Evolutionary conservation across 2,113 vertebrate species (phyloP), one percentile per base, ranked within the genome.

Genomic region (Callocephalon fimbriatum): DNA sequence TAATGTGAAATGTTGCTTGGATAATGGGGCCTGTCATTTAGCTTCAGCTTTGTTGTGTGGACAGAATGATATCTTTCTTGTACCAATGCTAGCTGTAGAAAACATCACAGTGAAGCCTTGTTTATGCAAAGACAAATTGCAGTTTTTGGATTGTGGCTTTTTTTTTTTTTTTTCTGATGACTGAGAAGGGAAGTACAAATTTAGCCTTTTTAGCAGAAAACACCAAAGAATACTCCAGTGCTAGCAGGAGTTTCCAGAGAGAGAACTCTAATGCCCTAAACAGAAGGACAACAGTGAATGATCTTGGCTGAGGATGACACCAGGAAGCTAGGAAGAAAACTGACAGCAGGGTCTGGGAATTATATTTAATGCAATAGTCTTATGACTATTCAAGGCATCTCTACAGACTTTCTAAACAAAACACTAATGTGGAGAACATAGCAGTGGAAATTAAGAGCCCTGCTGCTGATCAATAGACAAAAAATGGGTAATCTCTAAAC

Each of bases 341-440:
- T 95, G 87, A 61, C 68, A 61, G 87, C 48, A 97, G 29, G 78
- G 53, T 65, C 86, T 92, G 37, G 62, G 93, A 97, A 95, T 91
- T 88, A 63, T 50, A 83, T 86, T 78, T 88, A 92, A 88, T 75
- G 26, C 74, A 81, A 80, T n/a, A 56, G 12, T 26, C 58, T 94
- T 96, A 76, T 65, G 45, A 85, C 68, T 75, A 76, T 6, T 58
- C 53, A 72, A 86, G 62, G 62, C 48, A 71, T 68, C 74, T 93
- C 82, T 91, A 82, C 83, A 78, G 87, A 88, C 45, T 92, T 80
- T 80, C 86, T 86, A 50, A 31, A 87, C 11, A 67, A 93, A 93
- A 93, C 70, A 56, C 23, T 81, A 96, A 61, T 58, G 76, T 70
- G n/a, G 58, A 37, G 71, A 88, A 32, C 32, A 37, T 44, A 82